Evolutionary conservation across 2,797 vertebrate genomes (phyloP).

Genomic region (Amblyopsis hoosieri): DNA sequence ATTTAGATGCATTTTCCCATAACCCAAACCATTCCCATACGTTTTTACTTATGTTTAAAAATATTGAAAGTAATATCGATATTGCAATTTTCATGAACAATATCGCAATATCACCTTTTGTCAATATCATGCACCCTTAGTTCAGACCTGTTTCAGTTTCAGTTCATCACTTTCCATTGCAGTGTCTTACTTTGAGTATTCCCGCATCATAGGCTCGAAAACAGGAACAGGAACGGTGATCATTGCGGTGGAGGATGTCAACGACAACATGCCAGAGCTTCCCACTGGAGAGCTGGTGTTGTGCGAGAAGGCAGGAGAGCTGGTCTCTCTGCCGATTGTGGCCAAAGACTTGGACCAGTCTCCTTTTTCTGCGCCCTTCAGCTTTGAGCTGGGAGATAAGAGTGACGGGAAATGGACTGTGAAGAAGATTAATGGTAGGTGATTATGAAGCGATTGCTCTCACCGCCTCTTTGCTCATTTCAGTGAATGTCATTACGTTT

Average conservation of each 20-base stretch:
- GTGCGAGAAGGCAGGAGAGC: constrained; percentile 72
- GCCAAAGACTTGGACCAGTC: constrained; percentile 76
- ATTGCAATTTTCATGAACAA: no score
- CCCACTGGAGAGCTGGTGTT: constrained; percentile 44
- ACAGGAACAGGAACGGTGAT: constrained; percentile 84
- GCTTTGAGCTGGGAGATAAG: constrained; percentile 57
- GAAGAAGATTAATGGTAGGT: constrained; percentile 73
- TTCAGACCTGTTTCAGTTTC: not conserved
- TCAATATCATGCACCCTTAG: no score
- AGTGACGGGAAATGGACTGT: constrained; percentile 68
- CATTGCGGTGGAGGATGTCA: constrained; percentile 78
- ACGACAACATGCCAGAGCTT: constrained; percentile 81
- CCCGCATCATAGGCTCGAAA: constrained; percentile 76
- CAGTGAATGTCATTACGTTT: not conserved
- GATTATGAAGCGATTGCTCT: not conserved
- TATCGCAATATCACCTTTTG: no score
- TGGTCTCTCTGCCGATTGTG: constrained; percentile 59
- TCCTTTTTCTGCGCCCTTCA: constrained; percentile 79
- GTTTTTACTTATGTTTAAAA: no score
- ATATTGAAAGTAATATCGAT: no score
- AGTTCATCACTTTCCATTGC: not conserved
- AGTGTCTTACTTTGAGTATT: not conserved
- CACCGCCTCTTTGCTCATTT: not conserved
- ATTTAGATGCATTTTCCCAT: no score
- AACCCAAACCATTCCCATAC: no score